Evolutionary conservation across 2,113 vertebrate species (phyloP).

Genomic region (Cnemophilus loriae): DNA sequence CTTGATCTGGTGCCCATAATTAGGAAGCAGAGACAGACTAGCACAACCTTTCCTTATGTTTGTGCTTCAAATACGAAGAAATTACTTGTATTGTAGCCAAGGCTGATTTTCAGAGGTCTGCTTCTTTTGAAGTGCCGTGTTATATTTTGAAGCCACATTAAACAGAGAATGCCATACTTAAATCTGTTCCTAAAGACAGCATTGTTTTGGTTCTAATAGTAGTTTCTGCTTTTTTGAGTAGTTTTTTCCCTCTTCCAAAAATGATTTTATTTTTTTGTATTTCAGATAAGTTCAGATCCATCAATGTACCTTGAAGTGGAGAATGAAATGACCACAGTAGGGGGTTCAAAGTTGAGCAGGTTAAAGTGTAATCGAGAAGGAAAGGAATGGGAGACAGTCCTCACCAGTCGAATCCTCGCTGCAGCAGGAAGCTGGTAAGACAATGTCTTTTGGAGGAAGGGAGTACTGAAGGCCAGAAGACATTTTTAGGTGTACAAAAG

Average conservation of each 20-base stretch:
- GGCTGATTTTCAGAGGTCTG: neutral
- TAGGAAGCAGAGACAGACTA: neutral
- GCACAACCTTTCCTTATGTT: neutral
- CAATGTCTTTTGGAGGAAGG: neutral
- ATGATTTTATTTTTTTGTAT: neutral
- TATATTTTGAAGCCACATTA: neutral
- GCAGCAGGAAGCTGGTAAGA: conserved; percentile 90
- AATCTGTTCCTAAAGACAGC: neutral
- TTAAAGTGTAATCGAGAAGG: conserved; percentile 89
- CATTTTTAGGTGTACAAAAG: neutral
- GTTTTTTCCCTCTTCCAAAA: neutral
- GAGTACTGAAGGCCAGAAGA: neutral
- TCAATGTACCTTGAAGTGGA: conserved; percentile 92
- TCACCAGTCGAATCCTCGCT: conserved; percentile 86
- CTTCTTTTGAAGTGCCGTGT: neutral
- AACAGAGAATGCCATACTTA: neutral
- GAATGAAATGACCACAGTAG: conserved; percentile 85
- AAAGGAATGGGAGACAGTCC: conserved; percentile 88
- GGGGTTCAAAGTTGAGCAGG: conserved; percentile 86
- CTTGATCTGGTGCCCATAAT: neutral
- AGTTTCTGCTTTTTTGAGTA: neutral
- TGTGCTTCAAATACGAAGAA: neutral
- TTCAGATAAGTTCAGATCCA: conserved; percentile 87
- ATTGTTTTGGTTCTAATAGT: neutral
- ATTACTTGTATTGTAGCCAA: neutral